Evolutionary conservation across 2,888 invertebrate genomes (phyloP), one percentile per base, ranked within the genome.

Genomic region (Pteria penguin): DNA sequence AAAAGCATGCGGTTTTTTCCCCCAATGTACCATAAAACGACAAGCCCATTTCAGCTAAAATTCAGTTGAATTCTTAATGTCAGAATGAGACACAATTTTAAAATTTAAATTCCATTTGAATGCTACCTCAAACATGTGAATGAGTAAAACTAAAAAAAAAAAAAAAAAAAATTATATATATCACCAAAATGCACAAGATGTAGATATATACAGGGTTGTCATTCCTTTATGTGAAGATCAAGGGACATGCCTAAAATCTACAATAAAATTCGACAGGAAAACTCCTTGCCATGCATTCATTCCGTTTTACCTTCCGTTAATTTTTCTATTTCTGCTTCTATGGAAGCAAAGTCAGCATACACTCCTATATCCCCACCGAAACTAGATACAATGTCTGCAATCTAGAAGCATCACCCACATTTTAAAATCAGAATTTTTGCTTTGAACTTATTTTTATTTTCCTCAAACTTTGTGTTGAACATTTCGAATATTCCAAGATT

Each of bases 331-430:
- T 77, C 76, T 4, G 65, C 52, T 29, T 77, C 76, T 32, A 62
- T 58, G 22, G 67, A 71, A 22, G 76, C 66, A 24, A 73, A 52
- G 58, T 45, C 58, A 27, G 60, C 52, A 32, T 67, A 73, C 22
- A 63, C 61, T 36, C 65, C 60, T 54, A 75, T 70, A 33, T 69
- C 75, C 31, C 89, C 90, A 8, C 90, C 90, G 83, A 86, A 90
- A 81, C 89, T 91, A 65, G 87, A 87, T 61, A 91, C 82, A 69
- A 90, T 88, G 72, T 85, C 90, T 79, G 90, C 88, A 72, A 91
- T 90, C 91, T 91, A 18, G 11, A n/a, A n/a, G n/a, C n/a, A n/a
- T n/a, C n/a, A n/a, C n/a, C n/a, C n/a, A n/a, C n/a, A n/a, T n/a
- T n/a, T n/a, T n/a, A n/a, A n/a, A n/a, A n/a, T n/a, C n/a, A n/a